Base-by-base conservation (phyloP, 1,140 invertebrate genomes). In the Calycopis cecrops region DNA sequence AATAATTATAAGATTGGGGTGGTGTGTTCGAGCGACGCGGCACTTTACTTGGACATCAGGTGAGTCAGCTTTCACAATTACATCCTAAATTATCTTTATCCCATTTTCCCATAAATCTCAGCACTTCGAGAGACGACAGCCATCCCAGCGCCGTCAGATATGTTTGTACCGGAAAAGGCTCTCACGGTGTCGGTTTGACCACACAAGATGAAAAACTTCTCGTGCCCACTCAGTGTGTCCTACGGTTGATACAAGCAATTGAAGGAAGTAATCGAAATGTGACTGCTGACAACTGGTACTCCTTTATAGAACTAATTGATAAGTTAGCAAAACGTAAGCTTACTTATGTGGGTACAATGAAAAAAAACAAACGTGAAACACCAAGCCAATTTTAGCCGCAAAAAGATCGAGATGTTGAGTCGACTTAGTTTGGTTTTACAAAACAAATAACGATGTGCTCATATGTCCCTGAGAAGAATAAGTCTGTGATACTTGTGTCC, bases 341-440 rank as follows among this genome's bases (percentile, higher is more conserved):
- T 9, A 78, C 75, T 28, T 76, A 67, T 58, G 57, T 74, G 11
- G 72, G 73, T 14, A 77, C 70, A 4, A 16, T 79, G 48, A 71
- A 72, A 58, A 79, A 73, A 66, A 74, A 79, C 49, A 72, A 74
- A 59, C 57, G 53, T 8, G 62, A 73, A 58, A 70, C 77, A 18
- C 69, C 76, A 12, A 38, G 10, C n/a, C 4, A 67, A 60, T 87
- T 62, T 51, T 73, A 84, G 55, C 57, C 60, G n/a, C 55, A 79
- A 49, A 73, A 61, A 47, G 9, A 56, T 48, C 58, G 73, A 67
- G 44, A 50, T 10, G 48, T 60, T 10, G 37, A 59, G 21, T 64
- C 63, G 1, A 54, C 65, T 37, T 62, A 74, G 44, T 78, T 65
- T 69, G 71, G 64, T n/a, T 77, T 74, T 58, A 68, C 62, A 28